phyloP scores from a whole-genome alignment of 1,140 invertebrate species.

The Tetraneura akinire region DNA sequence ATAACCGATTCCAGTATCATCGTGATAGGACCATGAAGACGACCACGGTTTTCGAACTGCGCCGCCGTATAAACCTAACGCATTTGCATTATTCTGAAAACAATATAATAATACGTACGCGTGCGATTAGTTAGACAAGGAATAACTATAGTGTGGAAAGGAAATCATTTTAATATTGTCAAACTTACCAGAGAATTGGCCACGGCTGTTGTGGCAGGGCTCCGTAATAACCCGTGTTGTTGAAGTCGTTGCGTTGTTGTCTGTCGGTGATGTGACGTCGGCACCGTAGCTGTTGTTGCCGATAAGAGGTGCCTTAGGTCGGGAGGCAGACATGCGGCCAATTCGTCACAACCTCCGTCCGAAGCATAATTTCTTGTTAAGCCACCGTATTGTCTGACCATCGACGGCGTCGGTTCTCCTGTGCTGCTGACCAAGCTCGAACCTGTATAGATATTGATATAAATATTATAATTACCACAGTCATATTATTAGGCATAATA shows the following conservation, averaged over 20 bases:
- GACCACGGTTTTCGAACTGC: background rate
- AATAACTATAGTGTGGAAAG: no score
- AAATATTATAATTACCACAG: no score
- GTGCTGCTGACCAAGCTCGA: slow-evolving; percentile 59
- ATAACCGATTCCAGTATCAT: slow-evolving; percentile 19
- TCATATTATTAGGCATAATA: no score
- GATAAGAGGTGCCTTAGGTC: slow-evolving; percentile 60
- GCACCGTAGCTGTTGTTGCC: background rate
- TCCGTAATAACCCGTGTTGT: slow-evolving; percentile 3
- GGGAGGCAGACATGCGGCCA: slow-evolving; percentile 61
- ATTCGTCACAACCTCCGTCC: slow-evolving; percentile 54
- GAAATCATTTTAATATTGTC: no score
- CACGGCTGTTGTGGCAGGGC: background rate
- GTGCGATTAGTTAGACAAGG: background rate
- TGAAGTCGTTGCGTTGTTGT: slow-evolving; percentile 11
- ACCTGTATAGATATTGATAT: slow-evolving; percentile 53
- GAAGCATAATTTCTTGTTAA: slow-evolving; percentile 17
- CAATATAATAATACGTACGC: no score
- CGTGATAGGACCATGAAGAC: slow-evolving; percentile 1
- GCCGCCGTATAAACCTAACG: background rate
- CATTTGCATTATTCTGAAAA: background rate
- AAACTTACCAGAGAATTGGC: slow-evolving; percentile 12
- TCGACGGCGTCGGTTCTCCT: slow-evolving; percentile 56
- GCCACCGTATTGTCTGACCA: slow-evolving; percentile 42
- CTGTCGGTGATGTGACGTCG: slow-evolving; percentile 8